These are phyloP conservation scores for Ormyrus nitidulus DNA, from an alignment of 2,888 invertebrate species.

Conservation along the genomic window DNA sequence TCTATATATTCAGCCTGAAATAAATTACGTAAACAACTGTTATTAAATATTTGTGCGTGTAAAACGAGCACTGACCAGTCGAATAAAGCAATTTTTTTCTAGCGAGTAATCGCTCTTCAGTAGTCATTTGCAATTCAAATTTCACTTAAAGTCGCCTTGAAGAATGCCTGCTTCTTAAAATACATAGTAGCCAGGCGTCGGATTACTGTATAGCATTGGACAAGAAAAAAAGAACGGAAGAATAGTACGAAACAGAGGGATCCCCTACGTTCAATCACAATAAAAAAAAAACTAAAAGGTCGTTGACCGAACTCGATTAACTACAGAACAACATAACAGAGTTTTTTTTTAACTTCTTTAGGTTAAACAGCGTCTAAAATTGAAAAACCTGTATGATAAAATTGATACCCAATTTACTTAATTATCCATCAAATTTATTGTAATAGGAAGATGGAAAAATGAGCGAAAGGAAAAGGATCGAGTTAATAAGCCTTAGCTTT, in stretches of 20 bases:
- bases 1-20: no score
- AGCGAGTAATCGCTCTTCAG: background rate
- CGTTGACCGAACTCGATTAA: constrained; percentile 27
- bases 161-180: constrained; percentile 28
- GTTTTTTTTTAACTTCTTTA: no score
- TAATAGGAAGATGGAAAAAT: no score
- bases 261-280: constrained; percentile 30
- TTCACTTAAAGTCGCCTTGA: constrained; percentile 14
- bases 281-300: constrained; percentile 42
- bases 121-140: constrained; percentile 29
- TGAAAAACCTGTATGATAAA: no score
- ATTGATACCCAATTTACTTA: no score
- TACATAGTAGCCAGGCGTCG: constrained; percentile 24
- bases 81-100: background rate
- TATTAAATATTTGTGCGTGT: background rate
- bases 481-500: background rate
- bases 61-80: no score
- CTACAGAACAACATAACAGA: no score
- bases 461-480: no score
- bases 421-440: no score
- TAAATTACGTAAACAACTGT: background rate
- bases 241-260: constrained; percentile 25
- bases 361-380: no score
- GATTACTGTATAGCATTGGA: constrained; percentile 15
- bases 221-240: constrained; percentile 4